These are phyloP conservation scores for Castor canadensis DNA, from an alignment of 2,113 vertebrate genomes.

Conservation along the genomic window DNA sequence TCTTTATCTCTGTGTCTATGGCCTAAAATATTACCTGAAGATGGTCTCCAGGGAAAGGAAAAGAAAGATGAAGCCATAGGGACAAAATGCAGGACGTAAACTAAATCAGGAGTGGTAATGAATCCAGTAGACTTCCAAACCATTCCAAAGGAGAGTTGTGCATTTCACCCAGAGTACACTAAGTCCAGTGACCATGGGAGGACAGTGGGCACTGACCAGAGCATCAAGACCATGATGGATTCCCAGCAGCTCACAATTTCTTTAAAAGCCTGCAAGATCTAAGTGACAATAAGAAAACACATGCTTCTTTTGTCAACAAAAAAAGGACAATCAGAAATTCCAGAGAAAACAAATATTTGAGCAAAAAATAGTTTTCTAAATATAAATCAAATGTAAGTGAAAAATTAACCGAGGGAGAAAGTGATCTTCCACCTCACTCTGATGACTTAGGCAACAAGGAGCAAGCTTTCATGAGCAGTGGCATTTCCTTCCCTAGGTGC, in stretches of 20 bases:
- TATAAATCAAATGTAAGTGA: background rate
- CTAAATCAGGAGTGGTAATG: too few species aligned
- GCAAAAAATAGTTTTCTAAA: background rate
- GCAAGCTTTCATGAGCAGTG: background rate
- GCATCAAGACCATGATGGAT: background rate
- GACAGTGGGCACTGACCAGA: rapidly evolving
- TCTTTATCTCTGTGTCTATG: background rate
- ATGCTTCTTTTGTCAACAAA: background rate
- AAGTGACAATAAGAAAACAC: background rate
- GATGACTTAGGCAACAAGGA: background rate
- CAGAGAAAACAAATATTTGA: background rate
- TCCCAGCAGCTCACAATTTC: background rate
- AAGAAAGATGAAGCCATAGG: background rate
- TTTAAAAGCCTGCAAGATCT: background rate
- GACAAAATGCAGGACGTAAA: too few species aligned
- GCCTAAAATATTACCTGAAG: constrained; percentile 11
- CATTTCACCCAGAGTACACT: background rate
- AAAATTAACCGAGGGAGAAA: background rate
- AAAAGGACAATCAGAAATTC: background rate
- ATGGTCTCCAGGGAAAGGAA: background rate
- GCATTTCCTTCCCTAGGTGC: background rate
- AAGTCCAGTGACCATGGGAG: rapidly evolving
- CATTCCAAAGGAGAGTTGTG: background rate
- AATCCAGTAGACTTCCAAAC: background rate
- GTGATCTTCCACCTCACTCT: background rate